These are phyloP conservation scores for Passer domesticus DNA, from an alignment of 2,113 vertebrate genomes.

Conservation along the genomic window DNA sequence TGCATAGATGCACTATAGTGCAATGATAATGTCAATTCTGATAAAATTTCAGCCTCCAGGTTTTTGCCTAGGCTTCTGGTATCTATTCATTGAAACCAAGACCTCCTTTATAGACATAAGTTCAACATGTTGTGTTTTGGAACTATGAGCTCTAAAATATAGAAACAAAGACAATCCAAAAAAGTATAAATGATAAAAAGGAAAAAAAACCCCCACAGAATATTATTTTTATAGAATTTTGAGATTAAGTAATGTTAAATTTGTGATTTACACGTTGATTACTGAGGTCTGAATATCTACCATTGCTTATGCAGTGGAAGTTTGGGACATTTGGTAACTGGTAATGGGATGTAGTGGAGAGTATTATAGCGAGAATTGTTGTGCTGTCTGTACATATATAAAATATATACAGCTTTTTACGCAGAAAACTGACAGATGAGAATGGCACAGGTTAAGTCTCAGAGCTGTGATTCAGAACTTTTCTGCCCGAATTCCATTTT, in stretches of 20 bases:
- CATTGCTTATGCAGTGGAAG: not conserved
- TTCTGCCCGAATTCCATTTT: not conserved
- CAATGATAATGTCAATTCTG: not conserved
- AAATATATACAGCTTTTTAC: not conserved
- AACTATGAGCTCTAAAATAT: not conserved
- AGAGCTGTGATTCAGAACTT: not conserved
- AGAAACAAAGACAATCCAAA: not conserved
- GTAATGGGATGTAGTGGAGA: not conserved
- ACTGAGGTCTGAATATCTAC: not conserved
- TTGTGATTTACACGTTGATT: not conserved
- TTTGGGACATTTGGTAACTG: not conserved
- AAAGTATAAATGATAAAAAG: rapidly evolving
- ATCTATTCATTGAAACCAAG: not conserved
- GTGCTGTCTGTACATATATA: not conserved
- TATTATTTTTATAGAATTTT: not conserved
- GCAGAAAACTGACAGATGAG: not conserved
- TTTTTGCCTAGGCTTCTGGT: not conserved
- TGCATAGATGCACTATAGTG: not conserved
- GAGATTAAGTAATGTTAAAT: not conserved
- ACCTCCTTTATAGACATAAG: not conserved
- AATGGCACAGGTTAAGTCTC: not conserved
- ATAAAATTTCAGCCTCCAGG: not conserved
- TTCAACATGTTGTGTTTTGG: not conserved
- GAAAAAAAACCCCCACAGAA: not conserved
- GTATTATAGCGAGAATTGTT: not conserved